Conservation (phyloP, 2,113 vertebrate genomes). For the Brienomyrus brachyistius region DNA sequence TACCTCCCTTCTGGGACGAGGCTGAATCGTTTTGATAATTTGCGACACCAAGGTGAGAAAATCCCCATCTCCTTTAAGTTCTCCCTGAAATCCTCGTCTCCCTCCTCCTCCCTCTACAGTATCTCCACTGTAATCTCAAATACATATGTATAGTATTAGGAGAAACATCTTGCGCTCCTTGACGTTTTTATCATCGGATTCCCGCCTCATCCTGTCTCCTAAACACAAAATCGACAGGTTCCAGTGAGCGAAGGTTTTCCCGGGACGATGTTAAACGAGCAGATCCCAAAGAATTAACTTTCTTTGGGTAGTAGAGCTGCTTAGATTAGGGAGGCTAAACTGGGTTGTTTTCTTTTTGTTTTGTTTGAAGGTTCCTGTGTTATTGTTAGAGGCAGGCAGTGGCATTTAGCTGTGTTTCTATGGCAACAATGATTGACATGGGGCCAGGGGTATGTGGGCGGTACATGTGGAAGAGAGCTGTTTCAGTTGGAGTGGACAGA, state of each 20-base stretch:
- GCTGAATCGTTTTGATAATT: not conserved
- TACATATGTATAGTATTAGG: not conserved
- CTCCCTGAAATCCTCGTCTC: not conserved
- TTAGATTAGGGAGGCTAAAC: not conserved
- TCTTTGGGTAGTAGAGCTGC: not conserved
- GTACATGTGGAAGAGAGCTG: not conserved
- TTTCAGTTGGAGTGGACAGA: not conserved
- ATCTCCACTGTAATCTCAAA: not conserved
- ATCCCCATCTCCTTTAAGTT: not conserved
- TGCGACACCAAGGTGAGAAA: not conserved
- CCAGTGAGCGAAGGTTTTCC: not conserved
- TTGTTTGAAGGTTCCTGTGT: slow-evolving; percentile 1
- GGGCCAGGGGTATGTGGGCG: not conserved
- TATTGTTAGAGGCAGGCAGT: not conserved
- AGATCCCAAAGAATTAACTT: not conserved
- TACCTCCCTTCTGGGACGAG: not conserved
- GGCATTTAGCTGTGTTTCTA: not conserved
- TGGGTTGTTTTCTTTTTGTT: not conserved
- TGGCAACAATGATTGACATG: not conserved
- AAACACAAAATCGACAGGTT: not conserved
- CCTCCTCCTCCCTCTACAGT: not conserved
- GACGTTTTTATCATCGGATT: not conserved
- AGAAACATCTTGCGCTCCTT: not conserved
- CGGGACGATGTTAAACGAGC: not conserved
- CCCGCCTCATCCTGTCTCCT: not conserved